Evolutionary conservation across 2,113 vertebrate species (phyloP).

Genomic region (Anguilla japonica): DNA sequence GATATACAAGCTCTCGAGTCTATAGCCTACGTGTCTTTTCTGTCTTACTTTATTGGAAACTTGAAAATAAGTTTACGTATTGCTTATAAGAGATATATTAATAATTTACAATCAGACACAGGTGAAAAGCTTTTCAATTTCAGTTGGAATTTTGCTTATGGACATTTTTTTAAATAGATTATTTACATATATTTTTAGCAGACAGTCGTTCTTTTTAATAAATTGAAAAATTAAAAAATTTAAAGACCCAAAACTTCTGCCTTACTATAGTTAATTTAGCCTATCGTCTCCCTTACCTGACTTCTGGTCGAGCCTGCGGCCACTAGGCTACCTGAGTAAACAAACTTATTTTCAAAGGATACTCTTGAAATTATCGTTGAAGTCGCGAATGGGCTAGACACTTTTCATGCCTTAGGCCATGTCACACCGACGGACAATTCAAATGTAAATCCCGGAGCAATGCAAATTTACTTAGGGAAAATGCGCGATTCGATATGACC

Average conservation of each 20-base stretch:
- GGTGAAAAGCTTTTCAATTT: not conserved
- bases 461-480: conserved; percentile 16
- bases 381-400: not conserved
- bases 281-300: not conserved
- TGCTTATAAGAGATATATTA: not conserved
- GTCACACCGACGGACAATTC: not conserved
- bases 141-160: too few relatives aligned
- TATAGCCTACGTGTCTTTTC: not conserved
- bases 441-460: conserved; percentile 27
- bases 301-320: not conserved
- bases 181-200: too few relatives aligned
- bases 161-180: not conserved
- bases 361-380: not conserved
- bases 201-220: too few relatives aligned
- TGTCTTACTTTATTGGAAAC: not conserved
- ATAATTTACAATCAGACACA: not conserved
- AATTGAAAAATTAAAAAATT: not conserved
- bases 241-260: not conserved
- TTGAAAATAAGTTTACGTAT: not conserved
- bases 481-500: not conserved
- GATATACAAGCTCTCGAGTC: not conserved
- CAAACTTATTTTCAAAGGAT: not conserved
- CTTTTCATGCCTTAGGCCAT: not conserved
- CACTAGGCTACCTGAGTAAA: not conserved
- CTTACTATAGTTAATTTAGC: not conserved